Evolutionary conservation across 1,140 invertebrate genomes (phyloP).

Genomic region (Drosophila tani): DNA sequence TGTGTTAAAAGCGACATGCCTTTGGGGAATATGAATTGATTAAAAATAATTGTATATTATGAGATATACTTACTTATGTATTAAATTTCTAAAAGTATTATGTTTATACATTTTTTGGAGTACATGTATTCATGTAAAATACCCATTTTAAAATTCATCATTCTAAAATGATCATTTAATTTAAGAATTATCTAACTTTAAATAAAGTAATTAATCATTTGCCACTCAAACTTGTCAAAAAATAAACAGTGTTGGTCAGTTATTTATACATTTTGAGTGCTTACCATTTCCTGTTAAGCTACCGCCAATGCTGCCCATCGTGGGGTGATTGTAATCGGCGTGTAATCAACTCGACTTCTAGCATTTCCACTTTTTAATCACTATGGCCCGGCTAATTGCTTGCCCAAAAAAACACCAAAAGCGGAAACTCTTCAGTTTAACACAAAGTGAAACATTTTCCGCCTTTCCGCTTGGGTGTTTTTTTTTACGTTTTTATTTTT

Average conservation of each 20-base stretch:
- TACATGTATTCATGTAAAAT: too few species aligned
- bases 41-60: background rate
- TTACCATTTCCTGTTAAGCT: background rate
- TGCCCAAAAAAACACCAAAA: constrained; percentile 32
- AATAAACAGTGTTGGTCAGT: background rate
- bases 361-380: constrained; percentile 49
- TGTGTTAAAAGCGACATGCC: background rate
- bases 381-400: constrained; percentile 57
- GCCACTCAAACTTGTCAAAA: background rate
- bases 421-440: constrained; percentile 60
- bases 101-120: background rate
- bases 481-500: constrained; percentile 19
- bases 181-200: background rate
- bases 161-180: too few species aligned
- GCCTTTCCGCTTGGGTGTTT: constrained; percentile 41
- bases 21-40: constrained; percentile 6
- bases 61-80: too few species aligned
- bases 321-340: constrained; percentile 22
- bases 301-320: background rate
- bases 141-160: too few species aligned
- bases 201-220: background rate
- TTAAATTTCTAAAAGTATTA: too few species aligned
- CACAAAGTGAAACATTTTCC: constrained; percentile 75
- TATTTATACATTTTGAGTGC: background rate
- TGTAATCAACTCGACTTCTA: constrained; percentile 45